phyloP scores from a whole-genome alignment of 2,113 vertebrate genomes.

The Piaya cayana region DNA sequence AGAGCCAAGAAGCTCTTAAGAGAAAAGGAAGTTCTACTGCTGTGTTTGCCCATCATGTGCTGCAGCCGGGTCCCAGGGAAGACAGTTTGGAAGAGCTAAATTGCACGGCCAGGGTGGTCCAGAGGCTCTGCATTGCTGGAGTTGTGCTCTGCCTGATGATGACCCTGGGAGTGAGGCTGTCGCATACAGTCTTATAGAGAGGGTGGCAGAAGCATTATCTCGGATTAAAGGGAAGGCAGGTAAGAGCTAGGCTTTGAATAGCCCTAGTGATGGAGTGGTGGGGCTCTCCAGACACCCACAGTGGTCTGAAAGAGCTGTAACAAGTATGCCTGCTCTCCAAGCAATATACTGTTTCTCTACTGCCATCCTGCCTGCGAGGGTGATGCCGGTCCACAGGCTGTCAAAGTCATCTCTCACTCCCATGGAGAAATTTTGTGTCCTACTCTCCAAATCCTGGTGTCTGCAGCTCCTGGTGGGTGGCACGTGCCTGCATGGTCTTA shows the following conservation, averaged over 20 bases:
- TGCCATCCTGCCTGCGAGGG: background rate
- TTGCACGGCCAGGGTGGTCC: background rate
- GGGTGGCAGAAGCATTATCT: background rate
- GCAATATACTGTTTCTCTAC: background rate
- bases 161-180: background rate
- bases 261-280: accelerated
- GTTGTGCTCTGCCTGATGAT: background rate
- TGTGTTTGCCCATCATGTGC: background rate
- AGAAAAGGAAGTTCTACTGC: slow-evolving; percentile 40
- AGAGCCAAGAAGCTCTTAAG: slow-evolving; percentile 47
- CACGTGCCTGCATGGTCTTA: background rate
- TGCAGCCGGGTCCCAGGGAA: background rate
- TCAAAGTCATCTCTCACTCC: background rate
- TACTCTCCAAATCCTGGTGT: too few species aligned
- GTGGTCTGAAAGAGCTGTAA: background rate
- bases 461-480: background rate
- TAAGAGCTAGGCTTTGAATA: background rate
- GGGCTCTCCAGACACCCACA: background rate
- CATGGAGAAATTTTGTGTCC: background rate
- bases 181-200: background rate
- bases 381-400: accelerated
- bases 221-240: background rate
- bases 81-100: background rate
- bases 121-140: background rate
- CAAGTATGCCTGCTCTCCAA: background rate